These are phyloP conservation scores for Magallana ariakensis DNA, from an alignment of 1,140 invertebrate genomes.

Conservation along the genomic window DNA sequence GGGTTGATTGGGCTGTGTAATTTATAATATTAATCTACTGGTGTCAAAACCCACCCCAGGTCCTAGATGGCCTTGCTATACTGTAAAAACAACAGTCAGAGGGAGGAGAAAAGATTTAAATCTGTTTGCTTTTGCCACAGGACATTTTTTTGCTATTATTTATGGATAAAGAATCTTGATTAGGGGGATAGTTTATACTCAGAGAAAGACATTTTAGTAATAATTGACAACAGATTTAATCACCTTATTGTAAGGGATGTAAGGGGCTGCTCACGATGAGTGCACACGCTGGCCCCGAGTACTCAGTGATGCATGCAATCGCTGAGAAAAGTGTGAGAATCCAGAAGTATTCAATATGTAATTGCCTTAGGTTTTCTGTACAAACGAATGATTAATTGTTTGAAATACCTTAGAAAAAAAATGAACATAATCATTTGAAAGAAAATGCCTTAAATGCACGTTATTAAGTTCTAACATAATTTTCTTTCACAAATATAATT, in stretches of 20 bases:
- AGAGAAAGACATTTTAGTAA: constrained; percentile 9
- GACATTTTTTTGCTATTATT: constrained; percentile 16
- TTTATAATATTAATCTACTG: too few relatives aligned
- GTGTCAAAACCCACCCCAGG: too few relatives aligned
- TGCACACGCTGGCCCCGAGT: not conserved
- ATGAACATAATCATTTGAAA: not conserved
- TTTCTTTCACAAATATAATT: constrained; percentile 9
- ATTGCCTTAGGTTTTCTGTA: constrained; percentile 15
- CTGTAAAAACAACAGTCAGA: not conserved
- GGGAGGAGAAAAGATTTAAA: not conserved
- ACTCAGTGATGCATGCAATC: not conserved
- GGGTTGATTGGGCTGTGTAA: too few relatives aligned
- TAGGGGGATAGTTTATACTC: not conserved
- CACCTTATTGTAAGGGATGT: constrained; percentile 2
- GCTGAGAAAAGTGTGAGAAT: constrained; percentile 28
- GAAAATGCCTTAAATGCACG: constrained; percentile 23
- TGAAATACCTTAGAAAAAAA: not conserved
- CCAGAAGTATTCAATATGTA: not conserved
- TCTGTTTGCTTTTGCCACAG: constrained; percentile 29
- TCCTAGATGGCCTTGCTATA: too few relatives aligned
- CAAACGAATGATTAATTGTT: constrained; percentile 1
- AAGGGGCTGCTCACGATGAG: not conserved
- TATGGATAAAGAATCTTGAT: constrained; percentile 17
- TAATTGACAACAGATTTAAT: constrained; percentile 26
- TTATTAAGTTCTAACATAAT: constrained; percentile 19